These are phyloP conservation scores for Entelurus aequoreus DNA, from an alignment of 2,113 vertebrate genomes.

Conservation along the genomic window DNA sequence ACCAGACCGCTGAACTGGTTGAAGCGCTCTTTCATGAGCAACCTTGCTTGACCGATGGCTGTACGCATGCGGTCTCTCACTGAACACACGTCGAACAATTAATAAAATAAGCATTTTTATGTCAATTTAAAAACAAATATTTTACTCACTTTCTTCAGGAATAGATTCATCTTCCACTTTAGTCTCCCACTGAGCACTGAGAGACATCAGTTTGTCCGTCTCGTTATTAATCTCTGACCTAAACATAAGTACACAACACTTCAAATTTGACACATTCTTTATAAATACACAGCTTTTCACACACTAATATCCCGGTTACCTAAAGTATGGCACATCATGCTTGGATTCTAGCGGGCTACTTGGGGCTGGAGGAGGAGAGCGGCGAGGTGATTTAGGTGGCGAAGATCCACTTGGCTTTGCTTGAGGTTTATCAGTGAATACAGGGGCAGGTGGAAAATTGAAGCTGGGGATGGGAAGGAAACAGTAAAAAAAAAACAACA, in stretches of 20 bases:
- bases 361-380: conserved; percentile 13
- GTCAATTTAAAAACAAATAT: background rate
- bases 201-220: conserved; percentile 67
- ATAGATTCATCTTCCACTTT: conserved; percentile 77
- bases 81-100: conserved; percentile 38
- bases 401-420: background rate
- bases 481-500: no score
- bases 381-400: conserved; percentile 14
- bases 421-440: conserved; percentile 12
- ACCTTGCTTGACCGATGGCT: conserved; percentile 82
- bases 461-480: conserved; percentile 19
- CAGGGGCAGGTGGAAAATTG: conserved; percentile 9
- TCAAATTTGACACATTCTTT: background rate
- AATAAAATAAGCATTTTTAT: no score
- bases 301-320: conserved; percentile 23
- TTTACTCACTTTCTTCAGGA: conserved; percentile 85
- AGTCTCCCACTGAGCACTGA: conserved; percentile 77
- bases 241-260: background rate
- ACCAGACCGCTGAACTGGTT: conserved; percentile 87
- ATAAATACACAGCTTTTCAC: background rate
- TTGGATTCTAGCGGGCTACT: conserved; percentile 38
- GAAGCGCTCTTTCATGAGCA: conserved; percentile 88
- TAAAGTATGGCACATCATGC: conserved; percentile 70
- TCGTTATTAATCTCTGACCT: conserved; percentile 77
- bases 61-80: conserved; percentile 85